A percentile compares a stretch with the other conserved stretches of the same genome.
Conservation (phyloP, 2,797 vertebrate species). For the Enteromius radiatus region DNA sequence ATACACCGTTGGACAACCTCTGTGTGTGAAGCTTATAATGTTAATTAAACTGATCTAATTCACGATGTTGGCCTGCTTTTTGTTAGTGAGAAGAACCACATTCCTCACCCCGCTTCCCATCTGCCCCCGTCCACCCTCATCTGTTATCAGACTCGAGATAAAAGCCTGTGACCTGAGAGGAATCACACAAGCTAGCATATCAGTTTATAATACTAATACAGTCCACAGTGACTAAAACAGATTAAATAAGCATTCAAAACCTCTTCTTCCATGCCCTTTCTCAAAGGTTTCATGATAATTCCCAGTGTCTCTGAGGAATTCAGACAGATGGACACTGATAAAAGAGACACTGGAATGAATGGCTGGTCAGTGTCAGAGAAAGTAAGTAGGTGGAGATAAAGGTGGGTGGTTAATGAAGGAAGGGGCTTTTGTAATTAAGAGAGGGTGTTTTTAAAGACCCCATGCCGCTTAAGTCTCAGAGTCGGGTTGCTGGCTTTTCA, state of each 20-base stretch:
- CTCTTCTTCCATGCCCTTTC: not conserved
- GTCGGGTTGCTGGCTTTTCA: slow-evolving; percentile 41
- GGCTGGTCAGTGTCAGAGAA: slow-evolving; percentile 33
- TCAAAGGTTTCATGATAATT: slow-evolving; percentile 36
- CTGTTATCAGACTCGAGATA: slow-evolving; percentile 40
- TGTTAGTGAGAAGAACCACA: slow-evolving; percentile 30
- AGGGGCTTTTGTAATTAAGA: slow-evolving; percentile 26
- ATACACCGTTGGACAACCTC: not conserved
- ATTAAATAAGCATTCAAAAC: slow-evolving; percentile 10
- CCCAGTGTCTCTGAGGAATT: slow-evolving; percentile 36
- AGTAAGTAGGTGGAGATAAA: slow-evolving; percentile 20
- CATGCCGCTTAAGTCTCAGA: slow-evolving; percentile 33
- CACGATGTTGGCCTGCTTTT: slow-evolving; percentile 17
- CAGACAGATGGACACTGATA: slow-evolving; percentile 46
- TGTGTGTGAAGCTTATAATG: not conserved
- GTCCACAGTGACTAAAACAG: not conserved
- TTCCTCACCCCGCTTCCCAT: slow-evolving; percentile 32
- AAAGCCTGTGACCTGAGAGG: slow-evolving; percentile 37
- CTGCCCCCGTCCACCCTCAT: slow-evolving; percentile 39
- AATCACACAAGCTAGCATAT: slow-evolving; percentile 17
- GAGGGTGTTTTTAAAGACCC: slow-evolving; percentile 28
- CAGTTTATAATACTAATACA: slow-evolving; percentile 10
- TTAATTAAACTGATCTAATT: slow-evolving; percentile 27
- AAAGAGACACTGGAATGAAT: slow-evolving; percentile 29
- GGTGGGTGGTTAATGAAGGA: slow-evolving; percentile 3